These are phyloP conservation scores for Aeoliscus strigatus DNA, from an alignment of 2,797 vertebrate genomes.

Conservation along the genomic window DNA sequence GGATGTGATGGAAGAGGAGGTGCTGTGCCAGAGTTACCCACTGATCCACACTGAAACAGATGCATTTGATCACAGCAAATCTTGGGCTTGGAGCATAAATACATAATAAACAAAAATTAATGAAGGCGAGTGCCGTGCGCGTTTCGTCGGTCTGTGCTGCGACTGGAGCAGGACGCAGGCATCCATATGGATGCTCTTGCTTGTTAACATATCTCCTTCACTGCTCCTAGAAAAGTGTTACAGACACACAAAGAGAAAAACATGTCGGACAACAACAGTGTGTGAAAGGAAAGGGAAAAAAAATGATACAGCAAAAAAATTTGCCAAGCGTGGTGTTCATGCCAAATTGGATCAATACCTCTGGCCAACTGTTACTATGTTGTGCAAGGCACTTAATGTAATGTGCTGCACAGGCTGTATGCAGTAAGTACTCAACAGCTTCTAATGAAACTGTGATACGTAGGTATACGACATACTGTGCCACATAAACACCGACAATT, in stretches of 20 bases:
- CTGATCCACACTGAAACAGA: conserved; percentile 70
- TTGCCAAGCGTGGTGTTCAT: conserved; percentile 50
- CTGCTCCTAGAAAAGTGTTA: conserved; percentile 56
- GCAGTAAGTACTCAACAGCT: conserved; percentile 36
- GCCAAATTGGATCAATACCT: conserved; percentile 57
- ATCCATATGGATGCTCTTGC: conserved; percentile 76
- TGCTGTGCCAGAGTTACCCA: conserved; percentile 63
- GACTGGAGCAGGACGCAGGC: conserved; percentile 62
- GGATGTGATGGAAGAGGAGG: conserved; percentile 52
- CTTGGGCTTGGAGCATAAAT: conserved; percentile 72
- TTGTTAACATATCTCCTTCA: conserved; percentile 70
- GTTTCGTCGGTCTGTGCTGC: conserved; percentile 62
- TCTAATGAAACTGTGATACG: conserved; percentile 45
- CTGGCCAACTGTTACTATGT: conserved; percentile 49
- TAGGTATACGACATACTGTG: conserved; percentile 20
- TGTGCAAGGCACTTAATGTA: conserved; percentile 52
- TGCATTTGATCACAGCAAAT: conserved; percentile 74
- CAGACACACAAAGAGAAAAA: conserved; percentile 53
- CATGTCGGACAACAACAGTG: conserved; percentile 51
- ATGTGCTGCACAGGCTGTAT: conserved; percentile 47
- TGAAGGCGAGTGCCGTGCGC: conserved; percentile 55
- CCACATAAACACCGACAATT: conserved; percentile 44
- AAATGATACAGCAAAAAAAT: conserved; percentile 39
- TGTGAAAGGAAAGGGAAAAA: conserved; percentile 16
- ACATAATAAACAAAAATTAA: conserved; percentile 78